Evolutionary conservation across 1,140 invertebrate species (phyloP).

Genomic region (Heterodera schachtii): DNA sequence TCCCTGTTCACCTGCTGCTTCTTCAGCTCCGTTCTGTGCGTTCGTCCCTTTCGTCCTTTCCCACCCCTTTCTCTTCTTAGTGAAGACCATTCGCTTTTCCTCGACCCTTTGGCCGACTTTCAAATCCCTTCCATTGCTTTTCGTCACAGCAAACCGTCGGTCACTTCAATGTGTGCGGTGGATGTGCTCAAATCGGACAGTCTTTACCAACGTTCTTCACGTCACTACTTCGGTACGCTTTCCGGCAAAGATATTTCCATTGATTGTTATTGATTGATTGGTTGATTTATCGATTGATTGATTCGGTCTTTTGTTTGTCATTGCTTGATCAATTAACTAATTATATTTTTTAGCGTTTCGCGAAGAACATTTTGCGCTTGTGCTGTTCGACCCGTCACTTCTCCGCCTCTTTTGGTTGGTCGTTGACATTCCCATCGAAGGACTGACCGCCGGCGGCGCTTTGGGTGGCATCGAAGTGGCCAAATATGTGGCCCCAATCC

Average conservation of each 20-base stretch:
- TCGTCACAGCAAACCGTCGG: conserved; percentile 33
- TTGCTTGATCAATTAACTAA: conserved; percentile 27
- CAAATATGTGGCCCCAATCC: conserved; percentile 49
- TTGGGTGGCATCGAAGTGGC: conserved; percentile 42
- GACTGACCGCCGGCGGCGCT: conserved; percentile 44
- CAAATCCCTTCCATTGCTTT: conserved; percentile 49
- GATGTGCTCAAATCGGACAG: conserved; percentile 33
- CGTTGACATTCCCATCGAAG: conserved; percentile 53
- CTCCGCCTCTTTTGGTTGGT: conserved; percentile 57
- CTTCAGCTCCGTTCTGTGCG: conserved; percentile 42
- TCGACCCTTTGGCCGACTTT: conserved; percentile 50
- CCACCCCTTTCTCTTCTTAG: conserved; percentile 4
- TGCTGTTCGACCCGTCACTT: conserved; percentile 53
- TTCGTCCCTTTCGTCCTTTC: conserved; percentile 29
- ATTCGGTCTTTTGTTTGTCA: neutral
- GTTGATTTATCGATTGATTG: neutral
- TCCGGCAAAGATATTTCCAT: neutral
- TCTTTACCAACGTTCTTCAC: conserved; percentile 51
- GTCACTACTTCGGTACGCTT: conserved; percentile 57
- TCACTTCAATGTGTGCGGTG: conserved; percentile 52
- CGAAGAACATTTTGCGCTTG: conserved; percentile 58
- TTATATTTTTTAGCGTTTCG: conserved; percentile 35
- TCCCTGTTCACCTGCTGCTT: conserved; percentile 48
- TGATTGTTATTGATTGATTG: conserved; percentile 8
- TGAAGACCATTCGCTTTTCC: conserved; percentile 42